phyloP scores from a whole-genome alignment of 2,888 invertebrate genomes.

The Nephrotoma guestfalica region DNA sequence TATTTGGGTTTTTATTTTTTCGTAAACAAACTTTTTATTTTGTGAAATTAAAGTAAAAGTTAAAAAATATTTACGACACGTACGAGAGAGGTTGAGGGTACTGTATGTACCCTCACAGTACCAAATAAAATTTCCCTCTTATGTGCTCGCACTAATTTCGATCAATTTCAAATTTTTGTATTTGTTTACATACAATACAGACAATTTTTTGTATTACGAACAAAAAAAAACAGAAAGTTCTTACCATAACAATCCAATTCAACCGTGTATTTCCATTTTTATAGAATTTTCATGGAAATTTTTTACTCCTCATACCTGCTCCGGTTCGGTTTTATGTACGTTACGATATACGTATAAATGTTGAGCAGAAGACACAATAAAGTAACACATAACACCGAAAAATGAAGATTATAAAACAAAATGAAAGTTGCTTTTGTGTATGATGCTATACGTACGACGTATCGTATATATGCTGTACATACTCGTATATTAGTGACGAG shows the following conservation, averaged over 20 bases:
- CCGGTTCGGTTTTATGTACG: background rate
- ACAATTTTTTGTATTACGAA: background rate
- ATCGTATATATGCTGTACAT: background rate
- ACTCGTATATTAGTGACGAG: background rate
- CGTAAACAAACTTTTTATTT: background rate
- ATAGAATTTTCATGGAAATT: background rate
- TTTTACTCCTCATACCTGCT: background rate
- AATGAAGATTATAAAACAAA: background rate
- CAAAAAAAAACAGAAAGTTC: background rate
- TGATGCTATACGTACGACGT: background rate
- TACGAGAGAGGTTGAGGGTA: background rate
- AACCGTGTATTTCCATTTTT: background rate
- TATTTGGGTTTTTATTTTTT: background rate
- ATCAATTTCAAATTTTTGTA: background rate
- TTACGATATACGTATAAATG: background rate
- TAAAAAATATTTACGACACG: background rate
- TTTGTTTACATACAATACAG: background rate
- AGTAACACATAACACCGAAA: background rate
- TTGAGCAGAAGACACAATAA: background rate
- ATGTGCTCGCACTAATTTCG: background rate
- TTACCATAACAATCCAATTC: background rate
- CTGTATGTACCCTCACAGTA: background rate
- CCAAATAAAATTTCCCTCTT: background rate
- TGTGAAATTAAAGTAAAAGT: background rate
- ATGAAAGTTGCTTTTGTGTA: background rate